These are phyloP conservation scores for Calameuta filiformis DNA, from an alignment of 2,888 invertebrate species.

Conservation along the genomic window DNA sequence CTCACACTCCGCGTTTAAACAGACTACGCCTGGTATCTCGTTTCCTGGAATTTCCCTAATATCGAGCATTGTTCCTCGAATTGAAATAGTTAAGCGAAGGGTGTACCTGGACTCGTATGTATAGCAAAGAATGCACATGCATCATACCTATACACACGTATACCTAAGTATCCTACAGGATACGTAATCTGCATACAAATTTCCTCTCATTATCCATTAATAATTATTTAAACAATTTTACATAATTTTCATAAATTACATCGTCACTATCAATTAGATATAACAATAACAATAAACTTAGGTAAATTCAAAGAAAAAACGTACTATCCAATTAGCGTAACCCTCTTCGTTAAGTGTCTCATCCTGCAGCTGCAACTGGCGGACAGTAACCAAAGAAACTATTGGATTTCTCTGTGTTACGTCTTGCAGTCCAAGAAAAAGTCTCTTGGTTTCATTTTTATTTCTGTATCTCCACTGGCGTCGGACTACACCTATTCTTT, in stretches of 20 bases:
- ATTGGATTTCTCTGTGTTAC: constrained; percentile 43
- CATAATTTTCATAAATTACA: not conserved
- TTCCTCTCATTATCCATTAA: not conserved
- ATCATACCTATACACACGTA: not conserved
- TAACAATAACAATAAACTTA: no score
- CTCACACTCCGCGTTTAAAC: not conserved
- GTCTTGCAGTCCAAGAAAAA: not conserved
- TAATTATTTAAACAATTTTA: not conserved
- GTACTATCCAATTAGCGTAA: not conserved
- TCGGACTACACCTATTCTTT: not conserved
- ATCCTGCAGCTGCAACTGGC: constrained; percentile 41
- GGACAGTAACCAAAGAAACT: constrained; percentile 48
- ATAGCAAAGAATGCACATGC: not conserved
- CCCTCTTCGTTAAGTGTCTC: not conserved
- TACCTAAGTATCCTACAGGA: not conserved
- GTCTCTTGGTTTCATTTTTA: not conserved
- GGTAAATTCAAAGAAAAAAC: not conserved
- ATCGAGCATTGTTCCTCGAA: constrained; percentile 51
- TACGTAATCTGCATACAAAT: not conserved
- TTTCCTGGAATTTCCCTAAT: constrained; percentile 40
- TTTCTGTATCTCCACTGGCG: not conserved
- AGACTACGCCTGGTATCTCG: not conserved
- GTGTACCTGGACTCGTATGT: not conserved
- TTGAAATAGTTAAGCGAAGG: constrained; percentile 45
- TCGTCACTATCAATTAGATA: not conserved